Conservation (phyloP, 35 echinoderm and acorn worm genomes). For the Antedon bifida region DNA sequence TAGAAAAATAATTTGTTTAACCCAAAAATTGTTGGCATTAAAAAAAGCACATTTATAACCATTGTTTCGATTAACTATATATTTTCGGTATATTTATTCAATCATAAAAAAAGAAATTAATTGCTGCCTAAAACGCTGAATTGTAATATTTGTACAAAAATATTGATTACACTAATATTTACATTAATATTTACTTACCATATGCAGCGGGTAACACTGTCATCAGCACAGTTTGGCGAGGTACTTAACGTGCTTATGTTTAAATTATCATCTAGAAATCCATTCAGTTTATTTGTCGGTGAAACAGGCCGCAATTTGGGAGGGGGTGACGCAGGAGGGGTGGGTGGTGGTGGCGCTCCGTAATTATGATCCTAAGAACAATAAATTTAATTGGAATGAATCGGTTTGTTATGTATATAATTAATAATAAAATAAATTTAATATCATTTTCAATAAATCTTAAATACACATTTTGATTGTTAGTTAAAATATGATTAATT, state of each 20-base stretch:
- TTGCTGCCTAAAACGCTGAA: too few relatives aligned
- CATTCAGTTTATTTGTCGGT: neutral
- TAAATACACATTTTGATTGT: too few relatives aligned
- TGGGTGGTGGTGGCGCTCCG: conserved; percentile 87
- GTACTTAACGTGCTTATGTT: neutral
- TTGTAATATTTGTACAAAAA: too few relatives aligned
- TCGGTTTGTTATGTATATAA: neutral
- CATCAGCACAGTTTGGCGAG: conserved; percentile 25
- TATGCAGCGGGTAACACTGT: conserved; percentile 84
- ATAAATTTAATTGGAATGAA: neutral
- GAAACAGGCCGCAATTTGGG: conserved; percentile 6
- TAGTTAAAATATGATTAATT: too few relatives aligned
- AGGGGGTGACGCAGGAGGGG: conserved; percentile 83
- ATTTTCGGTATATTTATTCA: too few relatives aligned
- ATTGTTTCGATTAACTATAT: too few relatives aligned
- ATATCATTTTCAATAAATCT: too few relatives aligned
- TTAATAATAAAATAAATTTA: neutral
- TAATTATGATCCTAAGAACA: conserved; percentile 72
- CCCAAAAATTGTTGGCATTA: too few relatives aligned
- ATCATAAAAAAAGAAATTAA: too few relatives aligned
- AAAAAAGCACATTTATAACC: too few relatives aligned
- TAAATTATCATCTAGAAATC: neutral
- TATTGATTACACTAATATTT: too few relatives aligned
- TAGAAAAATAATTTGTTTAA: too few relatives aligned
- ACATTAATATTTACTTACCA: conserved; percentile 36